Conservation (phyloP, 2,113 vertebrate species). For the Pyxicephalus adspersus region DNA sequence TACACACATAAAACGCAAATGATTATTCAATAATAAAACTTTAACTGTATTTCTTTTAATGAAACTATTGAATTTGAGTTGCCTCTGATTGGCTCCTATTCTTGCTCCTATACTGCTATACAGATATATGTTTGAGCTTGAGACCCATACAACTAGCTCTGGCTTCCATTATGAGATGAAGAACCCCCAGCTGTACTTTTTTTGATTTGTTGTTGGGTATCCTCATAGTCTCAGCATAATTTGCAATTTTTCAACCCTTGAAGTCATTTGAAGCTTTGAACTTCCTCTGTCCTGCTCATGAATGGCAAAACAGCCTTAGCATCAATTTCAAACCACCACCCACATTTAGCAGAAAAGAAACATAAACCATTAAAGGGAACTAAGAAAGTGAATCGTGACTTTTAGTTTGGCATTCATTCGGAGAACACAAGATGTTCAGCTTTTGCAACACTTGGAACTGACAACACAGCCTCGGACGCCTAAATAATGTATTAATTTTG, state of each 20-base stretch:
- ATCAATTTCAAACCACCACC: background rate
- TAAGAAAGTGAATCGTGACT: background rate
- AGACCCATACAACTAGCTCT: background rate
- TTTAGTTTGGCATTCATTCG: slow-evolving; percentile 26
- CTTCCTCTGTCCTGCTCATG: background rate
- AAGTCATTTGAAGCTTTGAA: background rate
- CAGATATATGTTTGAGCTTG: background rate
- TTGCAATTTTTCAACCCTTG: background rate
- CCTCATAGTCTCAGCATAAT: background rate
- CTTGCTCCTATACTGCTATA: too few species aligned
- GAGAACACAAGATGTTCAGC: slow-evolving; percentile 27
- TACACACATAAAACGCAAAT: too few species aligned
- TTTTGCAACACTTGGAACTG: slow-evolving; percentile 8
- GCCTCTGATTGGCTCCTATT: too few species aligned
- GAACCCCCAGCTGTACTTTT: background rate
- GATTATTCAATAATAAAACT: too few species aligned
- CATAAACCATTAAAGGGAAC: background rate
- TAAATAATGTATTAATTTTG: slow-evolving; percentile 38
- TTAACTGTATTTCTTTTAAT: too few species aligned
- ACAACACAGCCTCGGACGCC: slow-evolving; percentile 27
- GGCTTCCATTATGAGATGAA: background rate
- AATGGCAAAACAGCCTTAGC: background rate
- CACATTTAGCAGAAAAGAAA: background rate
- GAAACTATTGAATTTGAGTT: too few species aligned
- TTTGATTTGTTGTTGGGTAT: too few species aligned